phyloP scores from a whole-genome alignment of 2,113 vertebrate genomes.

The Mobula birostris region DNA sequence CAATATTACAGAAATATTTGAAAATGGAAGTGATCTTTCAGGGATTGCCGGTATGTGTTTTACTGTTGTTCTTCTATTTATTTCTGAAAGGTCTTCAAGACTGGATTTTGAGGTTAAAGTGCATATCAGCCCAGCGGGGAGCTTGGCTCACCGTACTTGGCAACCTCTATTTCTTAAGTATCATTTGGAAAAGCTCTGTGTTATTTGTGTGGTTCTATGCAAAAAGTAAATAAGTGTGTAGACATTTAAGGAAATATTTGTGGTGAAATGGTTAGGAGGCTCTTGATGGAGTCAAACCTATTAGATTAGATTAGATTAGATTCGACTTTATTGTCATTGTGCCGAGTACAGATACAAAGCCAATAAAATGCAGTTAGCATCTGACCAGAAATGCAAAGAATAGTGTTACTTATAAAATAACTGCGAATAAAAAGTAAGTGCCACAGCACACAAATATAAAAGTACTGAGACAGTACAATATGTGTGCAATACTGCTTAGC shows the following conservation, averaged over 20 bases:
- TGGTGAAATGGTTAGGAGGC: neutral
- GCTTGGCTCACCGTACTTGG: neutral
- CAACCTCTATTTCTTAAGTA: neutral
- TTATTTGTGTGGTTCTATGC: neutral
- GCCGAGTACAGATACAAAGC: too few species aligned
- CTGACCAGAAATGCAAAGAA: too few species aligned
- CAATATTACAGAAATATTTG: slow-evolving; percentile 56
- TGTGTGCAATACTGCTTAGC: too few species aligned
- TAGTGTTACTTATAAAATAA: too few species aligned
- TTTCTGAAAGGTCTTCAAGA: neutral
- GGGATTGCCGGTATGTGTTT: slow-evolving; percentile 53
- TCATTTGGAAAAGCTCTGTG: neutral
- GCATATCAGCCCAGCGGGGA: neutral
- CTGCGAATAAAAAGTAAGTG: too few species aligned
- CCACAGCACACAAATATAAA: too few species aligned
- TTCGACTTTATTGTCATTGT: too few species aligned
- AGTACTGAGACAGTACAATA: too few species aligned
- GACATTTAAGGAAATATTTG: neutral
- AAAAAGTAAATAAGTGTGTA: neutral
- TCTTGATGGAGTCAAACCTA: neutral
- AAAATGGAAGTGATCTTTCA: slow-evolving; percentile 51
- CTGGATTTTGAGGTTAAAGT: slow-evolving; percentile 31
- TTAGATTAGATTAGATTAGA: too few species aligned
- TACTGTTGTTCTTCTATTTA: neutral
- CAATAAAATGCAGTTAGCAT: too few species aligned